Conservation (phyloP, 2,797 vertebrate genomes). For the Protonibea diacanthus region DNA sequence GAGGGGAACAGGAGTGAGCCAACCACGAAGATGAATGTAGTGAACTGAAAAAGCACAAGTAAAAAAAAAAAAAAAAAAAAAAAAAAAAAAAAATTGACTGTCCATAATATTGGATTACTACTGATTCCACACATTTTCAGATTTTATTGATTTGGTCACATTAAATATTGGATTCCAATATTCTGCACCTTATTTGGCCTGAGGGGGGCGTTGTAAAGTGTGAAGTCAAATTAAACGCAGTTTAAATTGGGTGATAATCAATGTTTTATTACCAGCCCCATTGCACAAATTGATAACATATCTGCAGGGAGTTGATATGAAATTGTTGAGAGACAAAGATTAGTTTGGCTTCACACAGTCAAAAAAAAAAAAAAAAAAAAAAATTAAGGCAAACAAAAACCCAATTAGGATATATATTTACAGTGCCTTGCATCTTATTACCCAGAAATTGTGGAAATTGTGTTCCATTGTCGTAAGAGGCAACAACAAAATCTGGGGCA, state of each 20-base stretch:
- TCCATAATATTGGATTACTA: background rate
- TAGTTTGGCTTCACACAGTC: background rate
- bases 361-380: too few relatives aligned
- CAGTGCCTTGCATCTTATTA: background rate
- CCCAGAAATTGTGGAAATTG: background rate
- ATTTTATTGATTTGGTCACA: background rate
- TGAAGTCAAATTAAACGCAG: slow-evolving; percentile 9
- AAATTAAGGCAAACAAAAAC: too few relatives aligned
- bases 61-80: background rate
- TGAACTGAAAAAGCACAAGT: slow-evolving; percentile 4
- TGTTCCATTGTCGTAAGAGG: background rate
- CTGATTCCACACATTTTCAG: background rate
- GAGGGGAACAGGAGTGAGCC: background rate
- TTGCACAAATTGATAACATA: slow-evolving; percentile 17
- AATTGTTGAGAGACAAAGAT: background rate
- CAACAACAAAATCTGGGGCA: background rate
- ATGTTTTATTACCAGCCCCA: background rate
- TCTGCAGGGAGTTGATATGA: slow-evolving; percentile 16
- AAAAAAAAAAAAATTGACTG: background rate
- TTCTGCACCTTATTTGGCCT: slow-evolving; percentile 1
- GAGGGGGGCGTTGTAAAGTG: slow-evolving; percentile 33
- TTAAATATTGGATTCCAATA: background rate
- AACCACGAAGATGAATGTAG: slow-evolving; percentile 13
- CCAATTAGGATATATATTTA: slow-evolving; percentile 7
- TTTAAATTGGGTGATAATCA: background rate